phyloP scores from a whole-genome alignment of 2,113 vertebrate genomes.

The Columbina picui region DNA sequence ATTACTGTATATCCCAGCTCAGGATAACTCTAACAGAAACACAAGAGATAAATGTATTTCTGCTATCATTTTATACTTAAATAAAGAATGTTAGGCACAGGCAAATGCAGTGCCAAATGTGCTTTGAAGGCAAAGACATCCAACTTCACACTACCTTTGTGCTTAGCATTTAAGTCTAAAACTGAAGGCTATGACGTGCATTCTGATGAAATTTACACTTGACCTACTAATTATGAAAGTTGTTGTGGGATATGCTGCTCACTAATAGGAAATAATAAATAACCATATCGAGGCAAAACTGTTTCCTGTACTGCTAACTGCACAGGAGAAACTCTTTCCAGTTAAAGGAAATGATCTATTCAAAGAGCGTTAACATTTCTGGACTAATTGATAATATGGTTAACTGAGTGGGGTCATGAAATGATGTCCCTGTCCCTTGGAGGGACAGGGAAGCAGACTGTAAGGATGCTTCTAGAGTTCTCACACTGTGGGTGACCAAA shows the following conservation, averaged over 20 bases:
- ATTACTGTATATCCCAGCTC: neutral
- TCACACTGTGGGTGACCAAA: slow-evolving; percentile 33
- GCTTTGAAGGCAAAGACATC: neutral
- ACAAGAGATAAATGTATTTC: neutral
- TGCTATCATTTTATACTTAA: neutral
- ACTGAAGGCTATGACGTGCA: neutral
- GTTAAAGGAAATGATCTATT: slow-evolving; percentile 65
- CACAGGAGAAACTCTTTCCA: slow-evolving; percentile 33
- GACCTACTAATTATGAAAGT: slow-evolving; percentile 30
- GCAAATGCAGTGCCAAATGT: neutral
- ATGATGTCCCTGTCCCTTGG: neutral
- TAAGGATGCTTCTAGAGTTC: slow-evolving; percentile 16
- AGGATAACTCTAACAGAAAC: neutral
- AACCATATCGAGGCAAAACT: slow-evolving; percentile 46
- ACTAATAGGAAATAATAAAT: slow-evolving; percentile 77
- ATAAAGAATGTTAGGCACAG: neutral
- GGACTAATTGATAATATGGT: slow-evolving; percentile 39
- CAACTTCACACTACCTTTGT: neutral
- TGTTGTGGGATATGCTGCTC: slow-evolving; percentile 51
- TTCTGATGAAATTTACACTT: slow-evolving; percentile 30
- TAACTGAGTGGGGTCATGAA: slow-evolving; percentile 51
- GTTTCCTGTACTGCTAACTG: slow-evolving; percentile 71
- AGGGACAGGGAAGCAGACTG: neutral
- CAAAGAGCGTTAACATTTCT: slow-evolving; percentile 44
- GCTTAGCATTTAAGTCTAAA: neutral